A percentile compares a stretch with the other conserved stretches of the same genome.
Conservation (phyloP, 2,888 invertebrate species). For the Hedychridium roseum region DNA sequence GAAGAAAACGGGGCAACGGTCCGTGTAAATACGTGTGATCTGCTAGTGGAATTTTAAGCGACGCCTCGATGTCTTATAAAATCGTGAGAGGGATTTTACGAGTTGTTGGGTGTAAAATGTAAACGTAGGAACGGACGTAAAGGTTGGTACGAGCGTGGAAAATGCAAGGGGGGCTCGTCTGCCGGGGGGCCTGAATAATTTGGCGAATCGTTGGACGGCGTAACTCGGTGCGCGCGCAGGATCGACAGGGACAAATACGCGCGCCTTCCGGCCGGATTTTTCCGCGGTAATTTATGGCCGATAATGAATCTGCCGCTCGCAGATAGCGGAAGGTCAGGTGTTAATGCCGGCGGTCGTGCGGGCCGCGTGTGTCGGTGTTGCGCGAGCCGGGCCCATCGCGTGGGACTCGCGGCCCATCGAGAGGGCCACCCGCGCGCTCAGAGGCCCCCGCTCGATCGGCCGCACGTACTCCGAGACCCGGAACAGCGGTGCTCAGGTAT, state of each 20-base stretch:
- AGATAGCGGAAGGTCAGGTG: constrained; percentile 53
- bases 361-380: constrained; percentile 33
- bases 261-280: constrained; percentile 39
- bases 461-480: constrained; percentile 8
- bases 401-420: constrained; percentile 43
- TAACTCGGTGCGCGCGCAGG: constrained; percentile 26
- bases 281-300: constrained; percentile 49
- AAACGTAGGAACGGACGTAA: too few relatives aligned
- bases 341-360: constrained; percentile 49
- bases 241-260: too few relatives aligned
- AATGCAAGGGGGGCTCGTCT: constrained; percentile 6
- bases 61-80: too few relatives aligned
- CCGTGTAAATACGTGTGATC: too few relatives aligned
- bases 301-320: constrained; percentile 51
- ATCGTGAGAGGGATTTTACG: too few relatives aligned
- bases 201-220: constrained; percentile 21
- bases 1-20: too few relatives aligned
- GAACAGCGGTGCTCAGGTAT: constrained; percentile 33
- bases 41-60: too few relatives aligned
- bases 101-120: too few relatives aligned
- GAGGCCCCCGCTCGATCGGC: constrained; percentile 21
- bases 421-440: constrained; percentile 43
- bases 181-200: too few relatives aligned
- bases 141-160: too few relatives aligned
- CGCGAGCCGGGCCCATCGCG: constrained; percentile 35